Conservation (phyloP, 2,113 vertebrate species). For the Riparia riparia region DNA sequence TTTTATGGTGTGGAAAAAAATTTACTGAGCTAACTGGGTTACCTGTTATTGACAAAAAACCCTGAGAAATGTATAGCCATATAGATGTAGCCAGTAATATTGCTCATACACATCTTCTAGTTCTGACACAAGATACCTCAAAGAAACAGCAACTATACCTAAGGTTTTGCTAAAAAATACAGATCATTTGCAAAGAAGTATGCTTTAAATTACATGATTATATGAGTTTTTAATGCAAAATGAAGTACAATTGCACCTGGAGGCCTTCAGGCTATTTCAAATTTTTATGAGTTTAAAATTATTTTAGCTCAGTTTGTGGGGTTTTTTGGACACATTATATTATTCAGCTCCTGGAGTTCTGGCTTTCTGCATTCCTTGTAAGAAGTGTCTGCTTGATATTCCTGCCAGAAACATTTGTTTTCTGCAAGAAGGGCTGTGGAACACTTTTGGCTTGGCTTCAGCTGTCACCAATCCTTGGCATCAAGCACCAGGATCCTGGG, state of each 20-base stretch:
- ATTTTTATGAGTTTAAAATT: not conserved
- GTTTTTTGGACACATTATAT: rapidly evolving
- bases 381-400: not conserved
- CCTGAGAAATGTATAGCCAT: not conserved
- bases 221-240: not conserved
- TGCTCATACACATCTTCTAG: not conserved
- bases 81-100: not conserved
- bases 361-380: not conserved
- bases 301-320: not conserved
- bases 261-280: not conserved
- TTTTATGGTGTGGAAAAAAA: slow-evolving; percentile 1
- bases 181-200: not conserved
- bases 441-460: not conserved
- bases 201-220: not conserved
- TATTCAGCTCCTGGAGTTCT: not conserved
- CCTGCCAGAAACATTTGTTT: not conserved
- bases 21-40: not conserved
- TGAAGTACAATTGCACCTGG: not conserved
- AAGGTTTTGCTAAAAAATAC: not conserved
- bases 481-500: not conserved
- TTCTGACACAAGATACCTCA: not conserved
- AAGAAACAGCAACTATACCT: not conserved
- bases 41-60: not conserved
- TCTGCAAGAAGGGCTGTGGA: not conserved
- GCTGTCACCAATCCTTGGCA: not conserved